Percentiles rank a stretch among this genome's conserved stretches.
phyloP scores from a whole-genome alignment of 2,113 vertebrate genomes.

The Gasterosteus nipponicus region DNA sequence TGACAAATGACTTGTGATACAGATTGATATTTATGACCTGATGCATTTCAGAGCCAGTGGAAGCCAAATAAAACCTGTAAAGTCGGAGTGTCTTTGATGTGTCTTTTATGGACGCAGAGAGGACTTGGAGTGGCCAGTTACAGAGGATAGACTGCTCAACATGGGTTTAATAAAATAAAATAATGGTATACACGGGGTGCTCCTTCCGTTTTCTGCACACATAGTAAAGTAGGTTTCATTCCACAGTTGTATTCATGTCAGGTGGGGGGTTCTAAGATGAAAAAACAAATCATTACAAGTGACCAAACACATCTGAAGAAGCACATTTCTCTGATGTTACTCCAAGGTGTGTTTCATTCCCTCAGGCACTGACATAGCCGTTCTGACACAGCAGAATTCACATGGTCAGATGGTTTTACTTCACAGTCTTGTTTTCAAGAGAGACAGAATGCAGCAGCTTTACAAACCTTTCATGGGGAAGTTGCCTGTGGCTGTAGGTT shows the following conservation, averaged over 20 bases:
- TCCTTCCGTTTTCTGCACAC: background rate
- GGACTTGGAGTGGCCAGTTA: constrained; percentile 46
- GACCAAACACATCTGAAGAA: background rate
- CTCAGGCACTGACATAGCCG: background rate
- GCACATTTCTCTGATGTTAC: background rate
- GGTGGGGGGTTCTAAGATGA: background rate
- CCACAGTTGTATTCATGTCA: constrained; percentile 1
- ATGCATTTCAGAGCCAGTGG: background rate
- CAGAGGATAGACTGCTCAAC: constrained; percentile 47
- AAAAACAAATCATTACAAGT: constrained; percentile 4
- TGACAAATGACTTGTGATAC: constrained; percentile 35
- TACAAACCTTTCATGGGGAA: background rate
- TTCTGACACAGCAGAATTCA: background rate
- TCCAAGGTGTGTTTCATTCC: background rate
- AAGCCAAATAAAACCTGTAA: constrained; percentile 34
- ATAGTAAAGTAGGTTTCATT: constrained; percentile 10
- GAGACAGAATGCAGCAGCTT: background rate
- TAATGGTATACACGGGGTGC: fast-evolving
- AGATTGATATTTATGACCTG: constrained; percentile 44
- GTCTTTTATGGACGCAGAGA: constrained; percentile 55
- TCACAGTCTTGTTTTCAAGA: background rate
- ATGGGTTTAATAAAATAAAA: constrained; percentile 41
- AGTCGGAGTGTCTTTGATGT: constrained; percentile 45
- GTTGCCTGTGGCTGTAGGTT: background rate
- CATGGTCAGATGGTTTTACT: background rate